phyloP scores from a whole-genome alignment of 2,888 invertebrate genomes.

The Oscheius myriophilus region DNA sequence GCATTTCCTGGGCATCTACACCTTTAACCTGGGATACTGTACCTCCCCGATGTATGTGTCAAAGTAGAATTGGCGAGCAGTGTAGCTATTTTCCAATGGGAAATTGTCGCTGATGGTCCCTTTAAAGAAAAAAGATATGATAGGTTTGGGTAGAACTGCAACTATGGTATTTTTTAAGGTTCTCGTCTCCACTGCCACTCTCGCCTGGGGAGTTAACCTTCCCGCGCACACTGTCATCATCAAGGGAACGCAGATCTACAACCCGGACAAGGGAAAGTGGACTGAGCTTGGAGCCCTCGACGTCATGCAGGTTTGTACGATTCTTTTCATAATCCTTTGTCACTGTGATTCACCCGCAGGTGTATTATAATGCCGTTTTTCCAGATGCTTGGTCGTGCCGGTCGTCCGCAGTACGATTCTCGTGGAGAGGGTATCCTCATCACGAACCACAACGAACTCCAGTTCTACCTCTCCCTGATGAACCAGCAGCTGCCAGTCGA shows the following conservation, averaged over 20 bases:
- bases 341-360: not conserved
- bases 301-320: constrained; percentile 83
- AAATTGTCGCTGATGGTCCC: too few species aligned
- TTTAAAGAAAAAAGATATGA: too few species aligned
- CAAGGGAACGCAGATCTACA: constrained; percentile 96
- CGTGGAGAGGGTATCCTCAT: constrained; percentile 96
- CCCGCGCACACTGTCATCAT: constrained; percentile 98
- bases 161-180: constrained; percentile 77
- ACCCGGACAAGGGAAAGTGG: constrained; percentile 97
- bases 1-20: too few species aligned
- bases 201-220: constrained; percentile 99
- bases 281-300: constrained; percentile 95
- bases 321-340: not conserved
- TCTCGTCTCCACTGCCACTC: constrained; percentile 94
- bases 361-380: constrained; percentile 27
- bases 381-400: constrained; percentile 94
- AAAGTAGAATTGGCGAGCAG: too few species aligned
- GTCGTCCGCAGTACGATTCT: constrained; percentile 96
- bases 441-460: constrained; percentile 97
- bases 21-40: too few species aligned
- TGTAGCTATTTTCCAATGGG: not conserved
- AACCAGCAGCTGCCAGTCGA: constrained; percentile 99
- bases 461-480: constrained; percentile 93
- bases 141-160: too few species aligned
- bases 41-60: too few species aligned